Base-by-base conservation (phyloP, 2,888 invertebrate genomes). In the Endotricha flammealis region DNA sequence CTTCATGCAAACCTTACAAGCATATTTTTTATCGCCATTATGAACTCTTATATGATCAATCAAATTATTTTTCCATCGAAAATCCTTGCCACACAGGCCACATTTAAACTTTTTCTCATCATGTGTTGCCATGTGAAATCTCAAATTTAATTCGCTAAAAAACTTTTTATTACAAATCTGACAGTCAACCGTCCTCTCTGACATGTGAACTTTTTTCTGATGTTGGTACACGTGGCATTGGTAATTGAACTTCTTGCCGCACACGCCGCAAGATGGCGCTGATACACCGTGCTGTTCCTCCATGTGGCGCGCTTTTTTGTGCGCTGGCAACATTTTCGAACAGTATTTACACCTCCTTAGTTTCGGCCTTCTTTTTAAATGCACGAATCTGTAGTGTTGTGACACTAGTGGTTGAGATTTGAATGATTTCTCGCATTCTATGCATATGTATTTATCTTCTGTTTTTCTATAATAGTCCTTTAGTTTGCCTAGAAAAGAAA, bases 121-220 rank as follows among this genome's bases (percentile, higher is more conserved):
- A 39, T 68, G 67, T 3, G 50, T 52, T 0, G 45, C 10, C 58
- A 61, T 53, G 32, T 69, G 68, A 5, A 48, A 41, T 7, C 41
- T 53, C 14, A 78, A 45, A 32, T 62, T 57, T 0, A 56, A 23
- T 1, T 57, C 51, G 13, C 63, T 53, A 12, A 69, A 72, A 41
- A 89, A 89, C 0, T 57, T 65, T 47, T 82, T 88, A n/a, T 76
- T 65, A 45, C 90, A 89, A 0, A 83, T 48, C 4, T 70, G 55
- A 41, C 89, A 89, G 11, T 61, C 62, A 8, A 71, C 69, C 13
- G 65, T 80, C 39, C 51, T 70, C 24, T 70, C 72, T 0, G 64
- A 64, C 70, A 76, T 69, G 12, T 77, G 77, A 0, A 63, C 62
- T 16, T 62, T 64, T 38, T 64, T 65, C 14, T 75, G 75, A 25